Evolutionary conservation across 2,888 invertebrate genomes (phyloP), one percentile per base, ranked within the genome.

Genomic region (Anticlea derivata): DNA sequence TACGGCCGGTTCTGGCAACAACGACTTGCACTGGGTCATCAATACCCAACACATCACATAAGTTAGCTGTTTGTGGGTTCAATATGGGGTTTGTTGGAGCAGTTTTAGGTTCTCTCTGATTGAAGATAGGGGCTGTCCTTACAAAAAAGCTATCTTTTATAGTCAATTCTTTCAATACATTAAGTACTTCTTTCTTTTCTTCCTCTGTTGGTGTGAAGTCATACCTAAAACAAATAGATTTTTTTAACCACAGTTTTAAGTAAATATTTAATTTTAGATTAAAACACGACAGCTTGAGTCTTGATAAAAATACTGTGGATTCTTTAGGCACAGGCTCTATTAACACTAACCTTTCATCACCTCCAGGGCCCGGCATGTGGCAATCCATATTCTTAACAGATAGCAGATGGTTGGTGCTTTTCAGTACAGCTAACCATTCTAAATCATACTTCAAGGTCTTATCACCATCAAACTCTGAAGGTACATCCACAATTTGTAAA

Each of bases 351-450:
- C 95, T 94, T 67, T 94, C 94, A 62, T 87, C 86, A 13, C 93
- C 91, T 26, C 94, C 94, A 26, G 94, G 93, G 5, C 96, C 96
- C 0, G 98, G 98, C 94, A 98, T 94, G 73, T 95, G 97, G 65
- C 93, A 92, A 34, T 91, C 91, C 6, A 91, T 78, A 68, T 89
- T 93, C 70, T 94, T 95, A 0, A 96, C 93, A 71, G 93, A 95
- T 31, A 97, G 82, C 35, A 99, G 92, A 86, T 98, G 96, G 89
- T 99, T 97, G 0, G 99, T 99, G 58, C 93, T 92, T 73, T 93
- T 94, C 34, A 99, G 90, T 71, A 99, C 93, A 6, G 96, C 94
- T 54, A 99, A 86, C 99, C 99, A 99, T 80, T 99, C 98, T n/a
- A 94, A 90, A 87, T 99, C 99, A 80, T 97, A 95, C 59, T 92